Percentiles rank a stretch among this genome's conserved stretches.
Conservation (phyloP, 2,888 invertebrate species). For the Caenorhabditis parvicauda region DNA sequence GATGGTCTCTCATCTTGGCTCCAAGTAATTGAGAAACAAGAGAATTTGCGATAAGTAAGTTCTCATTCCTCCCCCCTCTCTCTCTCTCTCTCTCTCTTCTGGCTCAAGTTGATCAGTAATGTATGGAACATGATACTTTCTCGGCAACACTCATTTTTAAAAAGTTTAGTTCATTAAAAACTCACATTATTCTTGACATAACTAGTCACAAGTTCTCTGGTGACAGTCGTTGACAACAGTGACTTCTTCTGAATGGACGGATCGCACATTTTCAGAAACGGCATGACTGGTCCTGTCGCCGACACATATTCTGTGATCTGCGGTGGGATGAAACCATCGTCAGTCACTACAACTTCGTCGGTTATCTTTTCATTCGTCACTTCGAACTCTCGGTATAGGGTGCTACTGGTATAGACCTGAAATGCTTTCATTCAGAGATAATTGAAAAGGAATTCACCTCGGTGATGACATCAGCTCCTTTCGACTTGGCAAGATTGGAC, state of each 20-base stretch:
- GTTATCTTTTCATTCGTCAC: slow-evolving; percentile 36
- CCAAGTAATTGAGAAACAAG: too few relatives aligned
- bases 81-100: too few relatives aligned
- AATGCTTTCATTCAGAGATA: neutral
- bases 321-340: slow-evolving; percentile 16
- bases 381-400: slow-evolving; percentile 33
- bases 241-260: slow-evolving; percentile 46
- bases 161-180: neutral
- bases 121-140: too few relatives aligned
- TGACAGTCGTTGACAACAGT: slow-evolving; percentile 33
- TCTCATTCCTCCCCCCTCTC: too few relatives aligned
- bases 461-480: slow-evolving; percentile 52
- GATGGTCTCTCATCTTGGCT: too few relatives aligned
- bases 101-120: too few relatives aligned
- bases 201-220: slow-evolving; percentile 24
- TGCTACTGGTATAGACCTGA: slow-evolving; percentile 21
- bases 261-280: slow-evolving; percentile 21
- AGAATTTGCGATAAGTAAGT: too few relatives aligned
- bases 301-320: slow-evolving; percentile 27
- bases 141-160: neutral
- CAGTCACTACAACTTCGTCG: slow-evolving; percentile 29
- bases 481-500: slow-evolving; percentile 32
- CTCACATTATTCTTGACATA: slow-evolving; percentile 44
- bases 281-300: slow-evolving; percentile 41
- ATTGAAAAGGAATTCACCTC: slow-evolving; percentile 28